A percentile compares a stretch with the other conserved stretches of the same genome.
Conservation (phyloP, 2,888 invertebrate genomes). For the Corbicula japonica region DNA sequence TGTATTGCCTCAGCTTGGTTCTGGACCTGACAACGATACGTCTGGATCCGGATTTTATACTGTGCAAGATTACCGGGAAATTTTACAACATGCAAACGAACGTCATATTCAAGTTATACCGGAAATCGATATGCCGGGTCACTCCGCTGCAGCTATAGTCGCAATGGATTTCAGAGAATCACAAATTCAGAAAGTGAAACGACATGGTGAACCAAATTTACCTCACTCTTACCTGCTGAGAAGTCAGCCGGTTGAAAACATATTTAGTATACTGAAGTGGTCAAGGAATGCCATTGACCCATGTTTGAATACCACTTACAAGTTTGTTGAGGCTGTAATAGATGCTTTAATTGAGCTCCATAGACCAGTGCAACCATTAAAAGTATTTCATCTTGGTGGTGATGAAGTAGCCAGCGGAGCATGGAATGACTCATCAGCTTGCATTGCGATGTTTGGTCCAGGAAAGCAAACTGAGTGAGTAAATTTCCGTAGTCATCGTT, state of each 20-base stretch:
- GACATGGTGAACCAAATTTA: conserved; percentile 9
- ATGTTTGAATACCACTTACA: conserved; percentile 68
- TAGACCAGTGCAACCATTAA: neutral
- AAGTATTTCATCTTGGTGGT: conserved; percentile 8
- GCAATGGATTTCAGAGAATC: conserved; percentile 65
- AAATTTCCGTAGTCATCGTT: too few relatives aligned
- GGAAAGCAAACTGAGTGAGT: neutral
- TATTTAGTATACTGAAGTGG: conserved; percentile 70
- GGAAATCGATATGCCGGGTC: conserved; percentile 82
- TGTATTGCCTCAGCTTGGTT: conserved; percentile 73
- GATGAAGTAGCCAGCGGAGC: conserved; percentile 16
- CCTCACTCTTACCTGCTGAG: conserved; percentile 48
- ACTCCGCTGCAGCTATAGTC: conserved; percentile 76
- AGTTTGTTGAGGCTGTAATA: conserved; percentile 11
- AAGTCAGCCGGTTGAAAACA: conserved; percentile 43
- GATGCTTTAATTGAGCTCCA: conserved; percentile 7
- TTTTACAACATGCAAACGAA: conserved; percentile 69
- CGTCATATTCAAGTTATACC: conserved; percentile 81
- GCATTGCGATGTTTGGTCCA: neutral
- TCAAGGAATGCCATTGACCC: conserved; percentile 75
- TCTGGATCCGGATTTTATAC: conserved; percentile 74
- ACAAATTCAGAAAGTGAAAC: conserved; percentile 14
- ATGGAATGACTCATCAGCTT: conserved; percentile 3
- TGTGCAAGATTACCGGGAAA: conserved; percentile 72
- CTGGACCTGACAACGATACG: conserved; percentile 65